phyloP scores from a whole-genome alignment of 1,140 invertebrate species.

The Lanistes nyassanus region DNA sequence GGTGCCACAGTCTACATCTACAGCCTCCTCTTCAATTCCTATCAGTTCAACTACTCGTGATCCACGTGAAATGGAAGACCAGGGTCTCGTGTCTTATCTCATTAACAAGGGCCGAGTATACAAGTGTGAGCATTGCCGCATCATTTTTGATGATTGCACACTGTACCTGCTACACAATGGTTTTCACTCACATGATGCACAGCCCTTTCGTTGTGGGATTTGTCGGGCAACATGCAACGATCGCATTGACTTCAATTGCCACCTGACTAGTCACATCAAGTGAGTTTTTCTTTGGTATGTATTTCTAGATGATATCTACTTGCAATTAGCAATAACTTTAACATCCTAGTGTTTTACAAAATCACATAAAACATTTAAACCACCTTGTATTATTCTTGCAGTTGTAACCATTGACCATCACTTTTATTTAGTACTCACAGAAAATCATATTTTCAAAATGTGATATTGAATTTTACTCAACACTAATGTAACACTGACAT shows the following conservation, averaged over 20 bases:
- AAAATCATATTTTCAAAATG: too few relatives aligned
- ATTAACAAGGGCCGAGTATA: constrained; percentile 54
- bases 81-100: constrained; percentile 48
- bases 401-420: too few relatives aligned
- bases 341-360: too few relatives aligned
- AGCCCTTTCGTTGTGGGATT: constrained; percentile 61
- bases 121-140: constrained; percentile 61
- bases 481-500: too few relatives aligned
- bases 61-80: constrained; percentile 38
- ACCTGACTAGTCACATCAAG: constrained; percentile 62
- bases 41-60: constrained; percentile 37
- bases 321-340: too few relatives aligned
- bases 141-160: constrained; percentile 61
- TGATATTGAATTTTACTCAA: too few relatives aligned
- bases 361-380: too few relatives aligned
- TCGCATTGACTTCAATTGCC: constrained; percentile 62
- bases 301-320: too few relatives aligned
- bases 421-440: too few relatives aligned
- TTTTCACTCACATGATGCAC: constrained; percentile 58
- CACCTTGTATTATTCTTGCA: too few relatives aligned
- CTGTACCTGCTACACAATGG: constrained; percentile 61
- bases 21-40: constrained; percentile 34
- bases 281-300: constrained; percentile 27
- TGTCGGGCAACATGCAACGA: constrained; percentile 55
- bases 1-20: constrained; percentile 35